Evolutionary conservation across 2,797 vertebrate genomes (phyloP), one percentile per base, ranked within the genome.

Genomic region (Coracias cyanogaster): DNA sequence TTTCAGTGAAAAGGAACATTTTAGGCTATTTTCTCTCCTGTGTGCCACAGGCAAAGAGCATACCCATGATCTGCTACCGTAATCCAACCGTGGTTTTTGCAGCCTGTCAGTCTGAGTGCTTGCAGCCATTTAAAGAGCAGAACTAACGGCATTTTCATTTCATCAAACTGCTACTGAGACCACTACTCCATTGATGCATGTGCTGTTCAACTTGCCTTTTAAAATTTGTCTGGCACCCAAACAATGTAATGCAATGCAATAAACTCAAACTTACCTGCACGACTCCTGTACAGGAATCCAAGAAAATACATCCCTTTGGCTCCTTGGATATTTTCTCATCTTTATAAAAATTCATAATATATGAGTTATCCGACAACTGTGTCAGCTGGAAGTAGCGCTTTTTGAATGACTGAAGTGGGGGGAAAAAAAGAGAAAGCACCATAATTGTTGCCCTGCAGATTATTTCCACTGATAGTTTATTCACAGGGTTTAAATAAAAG

Each of bases 261-360:
- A 31, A 80, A 88, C 4, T 72, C 41, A 28, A 65, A 96, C 98
- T 93, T 91, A 99, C 99, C 99, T 99, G 99, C 11, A 99, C 96
- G 2, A 99, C 99, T 58, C 99, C 99, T 0, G 99, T 99, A 94
- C 99, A 99, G 2, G 99, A 99, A 98, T 99, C 99, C 89, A 99
- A 98, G 97, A 99, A 99, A 96, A 99, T 99, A 96, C 99, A 99
- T 37, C 99, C 99, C 97, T 99, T 99, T 37, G 99, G 99, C 81
- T 99, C 99, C 98, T 99, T 99, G 21, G 99, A 99, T 95, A 99
- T 99, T 97, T 99, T 99, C 96, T 99, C 99, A 91, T 99, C 99
- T 98, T 99, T 99, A 97, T 99, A 99, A 97, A 99, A 99, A 97
- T 99, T 99, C 99, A 99, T 99, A 97, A 99, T 99, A 93, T 99